Evolutionary conservation across 2,888 invertebrate species (phyloP), one percentile per base, ranked within the genome.

Genomic region (Lasioglossum villosulum): DNA sequence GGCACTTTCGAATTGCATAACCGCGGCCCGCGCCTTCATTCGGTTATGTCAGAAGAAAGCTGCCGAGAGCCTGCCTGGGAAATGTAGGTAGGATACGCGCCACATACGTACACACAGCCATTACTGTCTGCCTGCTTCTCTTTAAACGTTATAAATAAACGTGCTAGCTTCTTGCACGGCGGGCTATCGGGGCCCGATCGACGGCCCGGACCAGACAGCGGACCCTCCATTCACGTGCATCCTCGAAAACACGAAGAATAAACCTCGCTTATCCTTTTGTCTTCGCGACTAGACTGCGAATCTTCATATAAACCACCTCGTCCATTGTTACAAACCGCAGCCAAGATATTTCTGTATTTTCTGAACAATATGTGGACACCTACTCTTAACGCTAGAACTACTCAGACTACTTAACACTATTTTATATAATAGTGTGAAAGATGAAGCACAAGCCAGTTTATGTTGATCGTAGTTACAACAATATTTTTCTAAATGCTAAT

Each of bases 41-140:
- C 94, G 94, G 93, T 95, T 95, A 95, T 95, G 94, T 95, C 95
- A 95, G 95, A 95, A 95, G 95, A 94, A 95, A 95, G 95, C 94
- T 94, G 93, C 92, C 91, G 93, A 87, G 92, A 89, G 90, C 84
- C 91, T 90, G 93, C 92, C 93, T 93, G 94, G 93, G 93, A 93
- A 93, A 93, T 93, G 92, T 93, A 91, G 91, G 90, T 88, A 90
- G 88, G 77, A 68, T 68, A 68, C 84, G 87, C 79, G 27, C 70
- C 81, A 78, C 84, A 72, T 76, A 78, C 77, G 78, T 78, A 63
- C 78, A 78, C 71, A 82, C 63, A 52, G 56, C 78, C 83, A 78
- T 84, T 84, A 82, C 79, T 75, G 80, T 86, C 82, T 87, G 84
- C 76, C 84, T 80, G 87, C 82, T 80, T 91, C 88, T 91, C 83